These are phyloP conservation scores for Drosophila malerkotliana DNA, from an alignment of 1,140 invertebrate species.

Conservation along the genomic window DNA sequence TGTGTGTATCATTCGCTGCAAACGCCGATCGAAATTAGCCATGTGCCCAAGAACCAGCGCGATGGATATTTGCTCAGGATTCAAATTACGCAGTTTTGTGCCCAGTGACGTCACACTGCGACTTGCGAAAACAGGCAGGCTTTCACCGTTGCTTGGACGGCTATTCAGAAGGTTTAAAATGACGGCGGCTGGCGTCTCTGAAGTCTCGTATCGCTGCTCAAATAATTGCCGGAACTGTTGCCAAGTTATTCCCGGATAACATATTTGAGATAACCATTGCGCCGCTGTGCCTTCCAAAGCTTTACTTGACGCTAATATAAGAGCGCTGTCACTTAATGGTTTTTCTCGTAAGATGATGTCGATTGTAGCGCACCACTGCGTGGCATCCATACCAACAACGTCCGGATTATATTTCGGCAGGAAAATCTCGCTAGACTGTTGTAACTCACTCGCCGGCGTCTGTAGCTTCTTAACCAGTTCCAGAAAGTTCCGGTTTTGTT, in stretches of 20 bases:
- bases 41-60: not conserved
- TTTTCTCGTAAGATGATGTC: too few relatives aligned
- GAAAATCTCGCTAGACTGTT: too few relatives aligned
- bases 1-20: not conserved
- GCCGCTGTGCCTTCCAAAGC: not conserved
- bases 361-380: too few relatives aligned
- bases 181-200: slow-evolving; percentile 14
- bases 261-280: not conserved
- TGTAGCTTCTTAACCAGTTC: too few relatives aligned
- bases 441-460: too few relatives aligned
- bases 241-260: slow-evolving; percentile 7
- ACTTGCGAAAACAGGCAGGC: not conserved
- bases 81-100: slow-evolving; percentile 9
- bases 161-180: not conserved
- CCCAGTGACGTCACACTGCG: not conserved
- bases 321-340: not conserved
- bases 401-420: too few relatives aligned
- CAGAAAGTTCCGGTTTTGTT: too few relatives aligned
- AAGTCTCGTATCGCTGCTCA: slow-evolving; percentile 1
- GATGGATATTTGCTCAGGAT: slow-evolving; percentile 1
- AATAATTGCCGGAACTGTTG: slow-evolving; percentile 13
- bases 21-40: not conserved
- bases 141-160: not conserved
- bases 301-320: not conserved
- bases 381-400: too few relatives aligned